Evolutionary conservation across 2,888 invertebrate genomes (phyloP), one percentile per base, ranked within the genome.

Genomic region (Pelosia muscerda): DNA sequence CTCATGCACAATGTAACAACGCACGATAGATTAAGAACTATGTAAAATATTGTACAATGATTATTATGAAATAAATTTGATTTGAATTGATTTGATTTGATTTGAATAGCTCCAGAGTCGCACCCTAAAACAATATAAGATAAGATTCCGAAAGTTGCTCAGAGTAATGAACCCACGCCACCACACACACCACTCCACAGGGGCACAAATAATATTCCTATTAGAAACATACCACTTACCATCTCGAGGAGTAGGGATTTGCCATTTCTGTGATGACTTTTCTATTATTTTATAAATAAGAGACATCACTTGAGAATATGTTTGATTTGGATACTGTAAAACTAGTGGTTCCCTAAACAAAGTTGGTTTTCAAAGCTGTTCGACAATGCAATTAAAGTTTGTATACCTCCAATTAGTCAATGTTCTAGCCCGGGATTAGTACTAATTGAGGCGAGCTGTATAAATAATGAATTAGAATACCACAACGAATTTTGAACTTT

Each of bases 371-470:
- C 61, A 42, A 71, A 38, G 59, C 77, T 66, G 59, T 67, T 56
- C 65, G 54, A 62, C 63, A 63, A 55, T 55, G 38, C 55, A 55
- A 38, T 31, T 34, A 55, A 72, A 63, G 57, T 63, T 57, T 49
- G 69, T 76, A 65, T 74, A 76, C 78, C 78, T 71, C 76, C 81
- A 84, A 84, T 84, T 84, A 84, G 81, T 83, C 75, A 74, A 67
- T 75, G 69, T 78, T 71, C 71, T 69, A 70, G 68, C 56, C 49
- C 55, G 60, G 76, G 83, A 82, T 82, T 80, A 80, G 75, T 72
- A 75, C 76, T 81, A 79, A 84, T 81, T 79, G 79, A 73, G 76
- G 68, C 67, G 58, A 22, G 66, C 56, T 58, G 66, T 65, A 73
- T 74, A 79, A 75, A 63, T 72, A 76, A 79, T 75, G 71, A 72